Base-by-base conservation (phyloP, 2,888 invertebrate genomes). In the Strigamia transsilvanica region DNA sequence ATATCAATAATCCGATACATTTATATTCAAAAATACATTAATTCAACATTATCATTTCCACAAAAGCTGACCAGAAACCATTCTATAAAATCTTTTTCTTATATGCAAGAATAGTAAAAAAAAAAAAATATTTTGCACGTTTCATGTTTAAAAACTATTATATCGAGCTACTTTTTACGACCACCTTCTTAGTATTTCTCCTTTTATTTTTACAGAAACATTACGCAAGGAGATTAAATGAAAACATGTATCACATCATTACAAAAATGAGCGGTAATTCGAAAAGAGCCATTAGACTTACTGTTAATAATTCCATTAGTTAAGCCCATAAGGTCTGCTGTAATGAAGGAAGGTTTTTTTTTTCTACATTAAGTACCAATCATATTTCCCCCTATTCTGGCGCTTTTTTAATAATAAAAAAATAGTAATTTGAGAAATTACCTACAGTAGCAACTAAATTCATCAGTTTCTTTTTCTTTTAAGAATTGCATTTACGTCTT, bases 261-360 rank as follows among this genome's bases (percentile, higher is more conserved):
- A 66, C 66, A 12, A 13, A 66, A 66, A 23, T 23, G 61, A 12
- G 66, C 13, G 3, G 15, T 27, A 27, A 66, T 66, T 66, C 27
- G 9, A 61, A 61, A 46, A 13, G 18, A 51, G 18, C 51, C n/a
- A 27, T 23, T 66, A 27, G 10, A 66, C 27, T 66, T 15, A 66
- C 66, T 12, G 4, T 66, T 66, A 66, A 27, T 66, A 66, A 66
- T 66, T 66, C n/a, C 51, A 51, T 51, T 51, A 51, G 51, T 15
- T 4, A 18, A n/a, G 51, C 13, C 18, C n/a, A 51, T 51, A 15
- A 51, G 51, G 15, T 15, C n/a, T 51, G 18, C 51, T 51, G 51
- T n/a, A 51, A 51, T 51, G 18, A 51, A 6, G n/a, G 15, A 15
- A 6, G n/a, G 18, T 15, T 51, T 51, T 51, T n/a, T n/a, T n/a